Conservation (phyloP, 2,113 vertebrate species). For the Aleadryas rufinucha region DNA sequence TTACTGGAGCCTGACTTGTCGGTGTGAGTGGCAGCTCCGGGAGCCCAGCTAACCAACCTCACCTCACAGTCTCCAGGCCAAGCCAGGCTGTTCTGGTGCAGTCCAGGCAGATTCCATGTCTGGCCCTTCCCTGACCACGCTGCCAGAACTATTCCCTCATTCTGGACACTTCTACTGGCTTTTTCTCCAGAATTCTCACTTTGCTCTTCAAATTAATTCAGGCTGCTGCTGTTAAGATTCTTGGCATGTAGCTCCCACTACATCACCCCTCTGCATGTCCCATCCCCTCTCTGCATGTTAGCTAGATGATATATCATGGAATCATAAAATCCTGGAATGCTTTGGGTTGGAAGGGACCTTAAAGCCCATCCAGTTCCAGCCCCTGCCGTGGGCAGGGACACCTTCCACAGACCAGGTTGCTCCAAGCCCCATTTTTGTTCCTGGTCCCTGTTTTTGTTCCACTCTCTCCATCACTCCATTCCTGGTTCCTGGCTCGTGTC, state of each 20-base stretch:
- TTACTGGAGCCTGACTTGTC: background rate
- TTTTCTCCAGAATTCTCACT: background rate
- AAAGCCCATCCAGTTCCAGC: background rate
- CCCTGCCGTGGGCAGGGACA: background rate
- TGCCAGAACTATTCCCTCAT: background rate
- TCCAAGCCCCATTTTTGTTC: background rate
- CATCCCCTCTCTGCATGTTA: background rate
- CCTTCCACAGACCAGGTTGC: background rate
- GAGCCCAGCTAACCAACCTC: background rate
- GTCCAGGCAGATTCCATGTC: background rate
- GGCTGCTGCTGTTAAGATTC: background rate
- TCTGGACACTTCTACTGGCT: background rate
- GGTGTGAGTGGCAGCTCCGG: background rate
- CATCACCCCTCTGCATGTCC: background rate
- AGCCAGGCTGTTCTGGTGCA: fast-evolving
- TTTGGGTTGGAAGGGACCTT: background rate
- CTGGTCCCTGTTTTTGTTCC: background rate
- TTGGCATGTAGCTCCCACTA: background rate
- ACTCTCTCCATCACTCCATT: background rate
- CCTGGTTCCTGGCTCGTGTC: background rate
- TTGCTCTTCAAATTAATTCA: background rate
- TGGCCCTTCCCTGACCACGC: background rate
- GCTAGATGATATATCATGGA: background rate
- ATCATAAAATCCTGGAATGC: background rate
- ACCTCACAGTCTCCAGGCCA: background rate